Conservation (phyloP, 2,888 invertebrate genomes). For the Lithodes maja region DNA sequence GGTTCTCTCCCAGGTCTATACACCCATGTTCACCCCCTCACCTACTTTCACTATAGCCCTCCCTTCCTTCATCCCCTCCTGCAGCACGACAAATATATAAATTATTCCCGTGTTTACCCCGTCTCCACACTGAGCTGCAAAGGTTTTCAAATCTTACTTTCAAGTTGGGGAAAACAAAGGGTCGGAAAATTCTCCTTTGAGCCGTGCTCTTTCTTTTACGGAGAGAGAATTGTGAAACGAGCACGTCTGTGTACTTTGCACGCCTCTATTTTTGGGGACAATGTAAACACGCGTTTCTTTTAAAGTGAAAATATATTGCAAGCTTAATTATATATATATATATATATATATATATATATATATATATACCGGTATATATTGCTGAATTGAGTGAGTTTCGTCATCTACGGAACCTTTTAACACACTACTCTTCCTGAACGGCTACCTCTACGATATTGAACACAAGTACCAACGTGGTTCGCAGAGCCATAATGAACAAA, state of each 20-base stretch:
- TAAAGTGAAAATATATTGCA: too few species aligned
- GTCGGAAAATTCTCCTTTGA: neutral
- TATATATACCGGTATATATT: too few species aligned
- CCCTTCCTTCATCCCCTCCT: neutral
- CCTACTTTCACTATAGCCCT: neutral
- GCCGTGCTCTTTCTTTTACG: neutral
- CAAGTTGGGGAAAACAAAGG: neutral
- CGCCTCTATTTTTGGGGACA: too few species aligned
- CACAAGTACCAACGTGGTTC: too few species aligned
- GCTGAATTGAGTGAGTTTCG: too few species aligned
- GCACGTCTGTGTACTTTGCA: neutral
- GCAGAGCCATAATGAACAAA: too few species aligned
- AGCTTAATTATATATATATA: too few species aligned
- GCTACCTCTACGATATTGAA: too few species aligned
- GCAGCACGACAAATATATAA: neutral
- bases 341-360: too few species aligned
- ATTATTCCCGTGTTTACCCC: neutral
- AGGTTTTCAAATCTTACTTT: neutral
- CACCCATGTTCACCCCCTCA: neutral
- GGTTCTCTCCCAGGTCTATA: neutral
- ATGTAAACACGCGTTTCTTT: too few species aligned
- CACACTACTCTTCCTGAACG: too few species aligned
- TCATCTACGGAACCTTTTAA: too few species aligned
- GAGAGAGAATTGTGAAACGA: neutral
- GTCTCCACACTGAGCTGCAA: neutral